Conservation (phyloP, 2,113 vertebrate species). For the Cyanoderma ruficeps region DNA sequence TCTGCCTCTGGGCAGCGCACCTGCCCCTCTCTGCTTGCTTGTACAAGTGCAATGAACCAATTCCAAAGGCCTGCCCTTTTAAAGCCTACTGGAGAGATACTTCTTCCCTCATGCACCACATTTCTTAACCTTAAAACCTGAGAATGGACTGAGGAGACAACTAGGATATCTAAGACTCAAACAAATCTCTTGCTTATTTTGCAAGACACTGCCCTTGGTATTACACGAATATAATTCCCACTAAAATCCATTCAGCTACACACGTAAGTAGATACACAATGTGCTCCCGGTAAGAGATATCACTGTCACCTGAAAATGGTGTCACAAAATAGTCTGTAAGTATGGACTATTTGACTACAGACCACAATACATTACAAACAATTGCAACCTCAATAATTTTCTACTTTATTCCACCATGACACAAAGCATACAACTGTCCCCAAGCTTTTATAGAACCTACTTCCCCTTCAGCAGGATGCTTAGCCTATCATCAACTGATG, state of each 20-base stretch:
- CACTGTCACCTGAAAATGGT: neutral
- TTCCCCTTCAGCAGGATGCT: constrained; percentile 97
- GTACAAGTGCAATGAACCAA: neutral
- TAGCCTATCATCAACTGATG: constrained; percentile 93
- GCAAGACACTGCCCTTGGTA: neutral
- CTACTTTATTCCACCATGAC: neutral
- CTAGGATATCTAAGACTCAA: neutral
- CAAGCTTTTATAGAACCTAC: constrained; percentile 73
- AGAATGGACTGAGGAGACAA: neutral
- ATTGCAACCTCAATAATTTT: neutral
- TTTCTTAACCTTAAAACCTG: neutral
- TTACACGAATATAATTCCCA: neutral
- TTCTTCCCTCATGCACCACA: neutral
- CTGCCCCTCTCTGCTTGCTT: neutral
- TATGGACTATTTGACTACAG: neutral
- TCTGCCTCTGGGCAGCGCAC: neutral
- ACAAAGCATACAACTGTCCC: neutral
- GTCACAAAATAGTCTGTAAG: neutral
- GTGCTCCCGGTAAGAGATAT: neutral
- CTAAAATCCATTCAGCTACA: neutral
- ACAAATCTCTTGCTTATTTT: neutral
- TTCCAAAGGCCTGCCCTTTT: neutral
- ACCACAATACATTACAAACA: neutral
- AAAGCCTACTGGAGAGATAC: neutral
- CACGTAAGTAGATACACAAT: neutral